Evolutionary conservation across 2,797 vertebrate genomes (phyloP).

Genomic region (Muscicapa striata): DNA sequence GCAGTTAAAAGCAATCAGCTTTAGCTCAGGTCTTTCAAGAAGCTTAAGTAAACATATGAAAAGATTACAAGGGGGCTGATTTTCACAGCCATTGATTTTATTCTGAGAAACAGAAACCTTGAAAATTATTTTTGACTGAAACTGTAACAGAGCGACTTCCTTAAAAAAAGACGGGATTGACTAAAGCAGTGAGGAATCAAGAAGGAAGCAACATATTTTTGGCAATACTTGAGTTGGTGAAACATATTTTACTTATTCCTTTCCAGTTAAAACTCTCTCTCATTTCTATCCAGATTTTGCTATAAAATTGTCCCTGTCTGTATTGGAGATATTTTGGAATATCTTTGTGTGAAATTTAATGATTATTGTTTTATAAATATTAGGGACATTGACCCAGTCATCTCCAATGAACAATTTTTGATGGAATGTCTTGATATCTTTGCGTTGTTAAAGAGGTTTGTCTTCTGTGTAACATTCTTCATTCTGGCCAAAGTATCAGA

Average conservation of each 20-base stretch:
- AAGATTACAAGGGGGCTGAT: not conserved
- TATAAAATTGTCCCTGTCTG: not conserved
- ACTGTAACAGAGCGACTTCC: not conserved
- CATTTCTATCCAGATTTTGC: not conserved
- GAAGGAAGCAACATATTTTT: not conserved
- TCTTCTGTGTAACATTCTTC: not conserved
- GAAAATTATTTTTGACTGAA: not conserved
- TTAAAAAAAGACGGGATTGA: not conserved
- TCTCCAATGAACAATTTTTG: not conserved
- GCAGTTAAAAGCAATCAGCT: not conserved
- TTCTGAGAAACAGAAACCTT: not conserved
- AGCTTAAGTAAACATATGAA: not conserved
- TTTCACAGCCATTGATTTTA: not conserved
- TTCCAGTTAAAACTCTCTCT: not conserved
- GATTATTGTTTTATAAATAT: not conserved
- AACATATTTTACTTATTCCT: not conserved
- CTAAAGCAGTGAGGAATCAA: not conserved
- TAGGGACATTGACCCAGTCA: not conserved
- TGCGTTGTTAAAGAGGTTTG: not conserved
- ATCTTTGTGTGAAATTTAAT: not conserved
- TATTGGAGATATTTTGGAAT: not conserved
- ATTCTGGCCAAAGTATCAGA: not conserved
- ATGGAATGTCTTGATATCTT: not conserved
- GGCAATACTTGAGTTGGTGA: not conserved
- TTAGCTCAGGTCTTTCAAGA: not conserved